Percentiles rank a stretch among this genome's conserved stretches.
Conservation (phyloP, 2,113 vertebrate species). For the Pterocles gutturalis region DNA sequence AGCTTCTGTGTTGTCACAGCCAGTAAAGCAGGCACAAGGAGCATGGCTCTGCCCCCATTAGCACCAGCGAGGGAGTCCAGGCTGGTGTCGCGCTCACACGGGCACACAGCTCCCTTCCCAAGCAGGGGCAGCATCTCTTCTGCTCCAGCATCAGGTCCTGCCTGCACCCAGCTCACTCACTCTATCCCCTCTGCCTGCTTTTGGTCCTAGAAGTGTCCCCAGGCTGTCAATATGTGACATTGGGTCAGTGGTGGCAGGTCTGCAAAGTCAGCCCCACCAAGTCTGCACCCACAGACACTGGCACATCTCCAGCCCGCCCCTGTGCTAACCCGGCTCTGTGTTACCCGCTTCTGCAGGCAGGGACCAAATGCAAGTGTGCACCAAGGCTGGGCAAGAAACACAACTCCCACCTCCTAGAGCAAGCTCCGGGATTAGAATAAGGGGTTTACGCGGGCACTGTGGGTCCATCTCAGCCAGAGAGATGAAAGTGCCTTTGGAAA, state of each 20-base stretch:
- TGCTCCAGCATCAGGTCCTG: not conserved
- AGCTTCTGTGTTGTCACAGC: not conserved
- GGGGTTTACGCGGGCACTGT: not conserved
- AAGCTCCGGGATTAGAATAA: not conserved
- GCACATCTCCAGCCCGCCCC: not conserved
- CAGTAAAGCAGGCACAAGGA: not conserved
- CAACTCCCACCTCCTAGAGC: not conserved
- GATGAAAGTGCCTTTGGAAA: not conserved
- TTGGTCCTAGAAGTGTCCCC: not conserved
- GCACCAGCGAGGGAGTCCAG: not conserved
- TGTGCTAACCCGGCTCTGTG: rapidly evolving
- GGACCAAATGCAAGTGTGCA: rapidly evolving
- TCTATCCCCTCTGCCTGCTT: not conserved
- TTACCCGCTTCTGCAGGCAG: not conserved
- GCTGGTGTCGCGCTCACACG: rapidly evolving
- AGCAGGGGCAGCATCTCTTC: not conserved
- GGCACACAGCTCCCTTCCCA: not conserved
- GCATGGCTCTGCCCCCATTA: not conserved
- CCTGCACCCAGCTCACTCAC: not conserved
- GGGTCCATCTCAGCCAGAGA: not conserved
- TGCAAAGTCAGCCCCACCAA: not conserved
- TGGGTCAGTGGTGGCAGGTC: no score
- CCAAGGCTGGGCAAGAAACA: not conserved
- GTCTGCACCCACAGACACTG: not conserved
- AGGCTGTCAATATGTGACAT: no score